A percentile compares a stretch with the other conserved stretches of the same genome.
These are phyloP conservation scores for Octomys mimax DNA, from an alignment of 2,797 vertebrate species.

Conservation along the genomic window DNA sequence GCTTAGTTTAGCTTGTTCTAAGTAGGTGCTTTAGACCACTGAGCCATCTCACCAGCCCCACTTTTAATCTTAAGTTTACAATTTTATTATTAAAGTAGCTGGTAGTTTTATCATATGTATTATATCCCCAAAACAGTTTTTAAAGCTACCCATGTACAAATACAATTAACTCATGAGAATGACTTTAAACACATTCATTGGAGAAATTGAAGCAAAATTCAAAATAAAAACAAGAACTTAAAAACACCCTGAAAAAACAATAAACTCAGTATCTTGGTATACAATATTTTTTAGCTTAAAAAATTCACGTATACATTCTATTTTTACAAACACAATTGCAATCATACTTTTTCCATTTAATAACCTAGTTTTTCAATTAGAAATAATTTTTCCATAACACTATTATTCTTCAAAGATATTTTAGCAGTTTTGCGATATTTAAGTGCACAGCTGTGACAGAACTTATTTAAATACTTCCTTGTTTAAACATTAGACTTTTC, in stretches of 20 bases:
- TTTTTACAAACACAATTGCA: conserved; percentile 54
- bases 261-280: not conserved
- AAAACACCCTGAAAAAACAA: not conserved
- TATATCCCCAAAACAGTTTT: not conserved
- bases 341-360: conserved; percentile 31
- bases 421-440: not conserved
- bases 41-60: too few species aligned
- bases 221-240: conserved; percentile 5
- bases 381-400: not conserved
- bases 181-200: not conserved
- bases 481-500: conserved; percentile 2
- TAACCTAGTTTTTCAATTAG: not conserved
- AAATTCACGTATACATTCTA: not conserved
- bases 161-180: not conserved
- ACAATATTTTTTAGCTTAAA: not conserved
- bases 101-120: not conserved
- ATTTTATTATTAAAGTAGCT: conserved; percentile 53
- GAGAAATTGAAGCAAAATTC: not conserved
- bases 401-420: conserved; percentile 25
- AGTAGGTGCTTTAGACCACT: too few species aligned
- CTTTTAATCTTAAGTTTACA: not conserved
- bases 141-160: not conserved
- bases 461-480: not conserved
- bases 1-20: too few species aligned
- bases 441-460: not conserved